A percentile compares a stretch with the other conserved stretches of the same genome.
Evolutionary conservation across 2,888 invertebrate species (phyloP).

Genomic region (Chrysotoxum bicinctum): DNA sequence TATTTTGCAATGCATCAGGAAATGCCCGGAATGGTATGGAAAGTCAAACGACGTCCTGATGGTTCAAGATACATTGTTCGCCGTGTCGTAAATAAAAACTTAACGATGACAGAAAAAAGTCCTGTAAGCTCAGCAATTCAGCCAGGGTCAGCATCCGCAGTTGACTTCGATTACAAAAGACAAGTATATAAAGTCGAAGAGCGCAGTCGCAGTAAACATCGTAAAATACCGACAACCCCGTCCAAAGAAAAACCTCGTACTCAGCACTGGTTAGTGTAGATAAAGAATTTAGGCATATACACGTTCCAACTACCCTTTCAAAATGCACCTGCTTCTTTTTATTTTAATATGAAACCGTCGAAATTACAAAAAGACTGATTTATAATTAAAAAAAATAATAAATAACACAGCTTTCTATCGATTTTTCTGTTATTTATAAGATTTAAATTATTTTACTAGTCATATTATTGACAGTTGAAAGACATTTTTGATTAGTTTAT

Average conservation of each 20-base stretch:
- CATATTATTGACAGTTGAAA: background rate
- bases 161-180: constrained; percentile 11
- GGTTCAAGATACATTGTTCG: constrained; percentile 56
- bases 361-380: constrained; percentile 11
- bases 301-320: background rate
- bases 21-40: constrained; percentile 64
- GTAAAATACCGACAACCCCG: constrained; percentile 15
- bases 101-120: background rate
- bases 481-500: background rate
- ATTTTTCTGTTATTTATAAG: background rate
- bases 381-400: background rate
- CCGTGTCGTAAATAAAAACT: constrained; percentile 31
- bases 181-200: constrained; percentile 30
- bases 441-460: background rate
- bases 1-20: constrained; percentile 42
- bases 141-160: constrained; percentile 5
- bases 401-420: background rate
- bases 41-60: constrained; percentile 59
- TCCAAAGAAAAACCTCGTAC: constrained; percentile 56
- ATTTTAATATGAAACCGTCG: background rate
- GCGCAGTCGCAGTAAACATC: constrained; percentile 21
- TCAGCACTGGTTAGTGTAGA: constrained; percentile 60
- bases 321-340: background rate
- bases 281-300: background rate
- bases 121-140: background rate